Evolutionary conservation across 2,888 invertebrate genomes (phyloP).

Genomic region (Zelleria hepariella): DNA sequence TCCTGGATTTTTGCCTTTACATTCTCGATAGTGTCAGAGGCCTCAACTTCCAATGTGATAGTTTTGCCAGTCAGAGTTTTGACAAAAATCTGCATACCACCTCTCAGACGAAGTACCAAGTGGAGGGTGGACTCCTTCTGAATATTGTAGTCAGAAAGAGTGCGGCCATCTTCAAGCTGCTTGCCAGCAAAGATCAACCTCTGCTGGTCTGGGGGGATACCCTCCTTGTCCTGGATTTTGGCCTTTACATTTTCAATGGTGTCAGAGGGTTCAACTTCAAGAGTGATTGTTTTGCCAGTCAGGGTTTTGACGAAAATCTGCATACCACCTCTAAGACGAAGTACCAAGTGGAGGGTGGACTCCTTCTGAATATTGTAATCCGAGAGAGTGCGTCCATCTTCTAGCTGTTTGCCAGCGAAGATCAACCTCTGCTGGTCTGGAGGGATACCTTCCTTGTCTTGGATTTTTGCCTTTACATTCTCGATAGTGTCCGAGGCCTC

Average conservation of each 20-base stretch:
- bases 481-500: constrained; percentile 35
- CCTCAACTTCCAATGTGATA: constrained; percentile 16
- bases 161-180: constrained; percentile 26
- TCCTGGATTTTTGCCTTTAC: constrained; percentile 21
- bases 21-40: constrained; percentile 19
- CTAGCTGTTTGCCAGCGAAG: constrained; percentile 33
- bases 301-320: constrained; percentile 37
- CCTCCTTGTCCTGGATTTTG: constrained; percentile 27
- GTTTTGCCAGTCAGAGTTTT: constrained; percentile 18
- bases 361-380: constrained; percentile 42
- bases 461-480: constrained; percentile 34
- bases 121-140: constrained; percentile 27
- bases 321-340: constrained; percentile 38
- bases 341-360: constrained; percentile 30
- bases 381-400: constrained; percentile 36
- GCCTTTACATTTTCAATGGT: constrained; percentile 28
- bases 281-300: constrained; percentile 33
- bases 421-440: constrained; percentile 34
- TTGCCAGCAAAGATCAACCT: constrained; percentile 25
- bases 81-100: constrained; percentile 21
- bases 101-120: constrained; percentile 23
- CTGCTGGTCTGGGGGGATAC: constrained; percentile 28
- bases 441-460: constrained; percentile 33
- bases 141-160: constrained; percentile 25
- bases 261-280: constrained; percentile 28